These are phyloP conservation scores for Microcebus lehilahytsara DNA, from an alignment of 2,113 vertebrate genomes.

Conservation along the genomic window DNA sequence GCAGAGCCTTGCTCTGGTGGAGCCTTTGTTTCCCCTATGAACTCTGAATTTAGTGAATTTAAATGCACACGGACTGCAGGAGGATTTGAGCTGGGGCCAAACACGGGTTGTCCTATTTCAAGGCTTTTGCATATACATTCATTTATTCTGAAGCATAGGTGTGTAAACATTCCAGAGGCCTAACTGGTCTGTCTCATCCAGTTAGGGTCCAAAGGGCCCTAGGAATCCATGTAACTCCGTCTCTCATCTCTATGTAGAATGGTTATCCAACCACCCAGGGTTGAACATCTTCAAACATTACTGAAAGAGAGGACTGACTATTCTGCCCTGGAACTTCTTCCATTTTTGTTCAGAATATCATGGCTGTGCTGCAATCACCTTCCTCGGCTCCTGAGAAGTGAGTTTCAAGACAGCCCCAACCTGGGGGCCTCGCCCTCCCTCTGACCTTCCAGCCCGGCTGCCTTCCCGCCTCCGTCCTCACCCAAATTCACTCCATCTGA, in stretches of 20 bases:
- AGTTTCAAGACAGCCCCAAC: neutral
- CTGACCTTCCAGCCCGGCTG: too few species aligned
- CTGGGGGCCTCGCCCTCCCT: neutral
- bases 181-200: neutral
- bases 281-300: neutral
- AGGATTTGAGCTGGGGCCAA: neutral
- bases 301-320: neutral
- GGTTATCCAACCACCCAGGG: neutral
- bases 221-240: neutral
- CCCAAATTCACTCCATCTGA: neutral
- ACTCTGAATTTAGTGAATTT: neutral
- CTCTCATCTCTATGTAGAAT: neutral
- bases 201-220: accelerated
- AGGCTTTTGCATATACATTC: neutral
- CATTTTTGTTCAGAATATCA: neutral
- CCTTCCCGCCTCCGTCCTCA: accelerated
- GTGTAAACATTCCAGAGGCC: neutral
- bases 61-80: neutral
- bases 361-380: neutral
- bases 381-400: neutral
- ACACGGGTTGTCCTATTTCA: neutral
- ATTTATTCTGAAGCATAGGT: neutral
- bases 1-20: neutral
- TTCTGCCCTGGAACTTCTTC: neutral
- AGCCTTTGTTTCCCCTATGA: neutral